Conservation (phyloP, 2,888 invertebrate genomes). For the Phalera bucephala region DNA sequence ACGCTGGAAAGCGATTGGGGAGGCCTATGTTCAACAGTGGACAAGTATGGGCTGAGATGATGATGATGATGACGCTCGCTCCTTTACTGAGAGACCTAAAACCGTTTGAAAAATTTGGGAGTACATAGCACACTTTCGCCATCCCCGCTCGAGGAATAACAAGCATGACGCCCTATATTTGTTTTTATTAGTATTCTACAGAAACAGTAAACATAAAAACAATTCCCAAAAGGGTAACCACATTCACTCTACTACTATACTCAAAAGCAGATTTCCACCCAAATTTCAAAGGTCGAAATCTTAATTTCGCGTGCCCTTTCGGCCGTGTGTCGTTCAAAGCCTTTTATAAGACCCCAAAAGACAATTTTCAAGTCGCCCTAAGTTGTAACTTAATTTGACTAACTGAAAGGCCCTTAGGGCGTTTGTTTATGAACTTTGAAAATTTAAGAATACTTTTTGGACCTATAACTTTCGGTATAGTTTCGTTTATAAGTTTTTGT, state of each 20-base stretch:
- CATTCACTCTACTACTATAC: not conserved
- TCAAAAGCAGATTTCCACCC: not conserved
- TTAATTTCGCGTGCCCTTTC: slow-evolving; percentile 1
- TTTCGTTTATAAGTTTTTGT: slow-evolving; percentile 19
- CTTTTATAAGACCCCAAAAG: slow-evolving; percentile 8
- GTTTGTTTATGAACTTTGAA: slow-evolving; percentile 14
- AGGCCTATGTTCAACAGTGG: no score
- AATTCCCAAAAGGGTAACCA: no score
- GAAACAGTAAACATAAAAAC: no score
- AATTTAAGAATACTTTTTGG: slow-evolving; percentile 7
- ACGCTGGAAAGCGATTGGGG: no score
- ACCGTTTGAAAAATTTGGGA: no score
- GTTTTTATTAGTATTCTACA: no score
- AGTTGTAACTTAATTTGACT: slow-evolving; percentile 16
- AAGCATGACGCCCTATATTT: no score
- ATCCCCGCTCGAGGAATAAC: no score
- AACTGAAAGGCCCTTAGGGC: not conserved
- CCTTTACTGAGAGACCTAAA: no score
- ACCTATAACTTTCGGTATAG: slow-evolving; percentile 15
- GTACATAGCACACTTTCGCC: no score
- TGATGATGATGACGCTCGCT: no score
- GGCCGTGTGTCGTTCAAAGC: slow-evolving; percentile 2
- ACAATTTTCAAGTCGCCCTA: slow-evolving; percentile 5
- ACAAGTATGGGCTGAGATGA: no score
- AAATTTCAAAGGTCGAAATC: slow-evolving; percentile 10